These are phyloP conservation scores for Ennomos erosarius DNA, from an alignment of 2,888 invertebrate genomes.

Conservation along the genomic window DNA sequence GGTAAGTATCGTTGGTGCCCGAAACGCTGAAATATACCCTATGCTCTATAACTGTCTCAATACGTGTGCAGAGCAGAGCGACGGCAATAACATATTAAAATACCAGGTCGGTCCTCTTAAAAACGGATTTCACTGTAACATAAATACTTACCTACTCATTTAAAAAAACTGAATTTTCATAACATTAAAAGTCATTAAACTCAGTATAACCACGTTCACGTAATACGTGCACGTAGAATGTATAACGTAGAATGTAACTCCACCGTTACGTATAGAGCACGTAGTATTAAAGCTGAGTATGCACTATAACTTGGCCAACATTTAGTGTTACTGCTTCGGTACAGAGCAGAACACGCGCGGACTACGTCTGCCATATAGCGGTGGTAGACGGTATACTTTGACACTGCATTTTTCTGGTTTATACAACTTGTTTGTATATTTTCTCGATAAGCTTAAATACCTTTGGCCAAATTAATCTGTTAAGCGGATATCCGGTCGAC, in stretches of 20 bases:
- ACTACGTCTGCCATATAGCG: slow-evolving; percentile 8
- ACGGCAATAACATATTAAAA: too few relatives aligned
- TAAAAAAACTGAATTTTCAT: too few relatives aligned
- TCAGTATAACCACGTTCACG: background rate
- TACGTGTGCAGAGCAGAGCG: too few relatives aligned
- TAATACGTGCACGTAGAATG: slow-evolving; percentile 19
- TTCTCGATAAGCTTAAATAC: too few relatives aligned
- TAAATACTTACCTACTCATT: too few relatives aligned
- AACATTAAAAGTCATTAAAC: slow-evolving; percentile 4
- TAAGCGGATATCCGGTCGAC: too few relatives aligned
- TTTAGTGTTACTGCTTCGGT: slow-evolving; percentile 29
- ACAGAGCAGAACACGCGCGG: slow-evolving; percentile 17
- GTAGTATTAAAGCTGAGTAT: slow-evolving; percentile 32
- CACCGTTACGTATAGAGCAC: slow-evolving; percentile 23
- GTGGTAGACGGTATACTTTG: slow-evolving; percentile 7
- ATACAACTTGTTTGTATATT: background rate
- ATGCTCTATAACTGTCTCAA: too few relatives aligned
- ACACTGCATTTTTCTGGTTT: background rate
- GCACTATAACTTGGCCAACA: slow-evolving; percentile 34
- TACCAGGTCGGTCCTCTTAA: too few relatives aligned
- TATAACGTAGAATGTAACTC: slow-evolving; percentile 28
- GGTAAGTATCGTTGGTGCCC: too few relatives aligned
- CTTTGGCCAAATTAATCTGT: too few relatives aligned
- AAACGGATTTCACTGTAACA: too few relatives aligned
- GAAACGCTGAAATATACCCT: too few relatives aligned